Evolutionary conservation across 64 coral and sea anemone species (phyloP).

Genomic region (Acropora yongei): DNA sequence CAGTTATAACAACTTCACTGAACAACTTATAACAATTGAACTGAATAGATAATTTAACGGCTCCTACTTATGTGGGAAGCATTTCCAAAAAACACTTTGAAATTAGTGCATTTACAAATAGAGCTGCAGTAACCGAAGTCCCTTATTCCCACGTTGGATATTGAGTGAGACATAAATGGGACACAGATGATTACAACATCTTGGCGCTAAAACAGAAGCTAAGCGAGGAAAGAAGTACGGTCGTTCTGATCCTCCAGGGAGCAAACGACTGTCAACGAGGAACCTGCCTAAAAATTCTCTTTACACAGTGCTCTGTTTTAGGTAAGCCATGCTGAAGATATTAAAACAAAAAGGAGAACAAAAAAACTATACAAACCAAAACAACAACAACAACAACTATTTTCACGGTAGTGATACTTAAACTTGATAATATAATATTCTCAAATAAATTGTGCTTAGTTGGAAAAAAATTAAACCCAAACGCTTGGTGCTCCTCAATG

Average conservation of each 20-base stretch:
- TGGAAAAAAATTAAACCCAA: too few relatives aligned
- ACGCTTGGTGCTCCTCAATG: background rate
- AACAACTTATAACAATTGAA: too few relatives aligned
- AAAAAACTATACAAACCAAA: background rate
- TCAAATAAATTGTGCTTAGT: too few relatives aligned
- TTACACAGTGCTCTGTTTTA: background rate
- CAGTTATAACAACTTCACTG: too few relatives aligned
- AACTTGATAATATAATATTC: background rate
- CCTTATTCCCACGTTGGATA: too few relatives aligned
- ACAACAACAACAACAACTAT: background rate
- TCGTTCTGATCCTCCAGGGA: slow-evolving; percentile 1
- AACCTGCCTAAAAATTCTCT: slow-evolving; percentile 4
- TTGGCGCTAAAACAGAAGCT: background rate
- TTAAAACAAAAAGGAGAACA: background rate
- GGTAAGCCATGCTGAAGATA: background rate
- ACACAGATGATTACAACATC: too few relatives aligned
- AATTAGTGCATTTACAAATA: too few relatives aligned
- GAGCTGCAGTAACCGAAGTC: too few relatives aligned
- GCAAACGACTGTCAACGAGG: slow-evolving; percentile 8
- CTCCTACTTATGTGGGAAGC: too few relatives aligned
- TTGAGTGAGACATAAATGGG: background rate
- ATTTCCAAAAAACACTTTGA: too few relatives aligned
- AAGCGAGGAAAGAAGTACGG: background rate
- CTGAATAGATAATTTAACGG: too few relatives aligned
- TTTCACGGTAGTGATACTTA: too few relatives aligned